These are phyloP conservation scores for Catharus ustulatus DNA, from an alignment of 2,797 vertebrate species.

Conservation along the genomic window DNA sequence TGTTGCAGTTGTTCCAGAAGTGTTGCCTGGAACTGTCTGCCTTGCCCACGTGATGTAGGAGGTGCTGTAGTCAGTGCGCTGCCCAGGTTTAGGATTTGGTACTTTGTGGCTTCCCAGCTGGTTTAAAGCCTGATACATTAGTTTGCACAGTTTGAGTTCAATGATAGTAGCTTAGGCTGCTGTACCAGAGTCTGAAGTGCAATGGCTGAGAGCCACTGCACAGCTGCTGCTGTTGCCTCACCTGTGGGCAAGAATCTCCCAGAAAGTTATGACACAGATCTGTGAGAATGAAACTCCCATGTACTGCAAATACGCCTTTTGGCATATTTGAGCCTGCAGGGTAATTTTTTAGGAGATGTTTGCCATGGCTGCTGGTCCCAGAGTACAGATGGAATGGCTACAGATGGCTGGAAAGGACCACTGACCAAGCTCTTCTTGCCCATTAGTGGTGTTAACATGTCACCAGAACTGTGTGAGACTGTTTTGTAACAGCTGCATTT, in stretches of 20 bases:
- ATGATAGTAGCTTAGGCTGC: background rate
- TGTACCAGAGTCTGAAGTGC: background rate
- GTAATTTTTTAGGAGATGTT: background rate
- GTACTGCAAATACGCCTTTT: background rate
- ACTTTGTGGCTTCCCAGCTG: background rate
- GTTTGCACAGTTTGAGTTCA: background rate
- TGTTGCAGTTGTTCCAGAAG: background rate
- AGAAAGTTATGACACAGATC: background rate
- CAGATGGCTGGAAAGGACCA: background rate
- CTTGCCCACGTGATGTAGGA: background rate
- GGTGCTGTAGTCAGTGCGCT: background rate
- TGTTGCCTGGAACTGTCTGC: background rate
- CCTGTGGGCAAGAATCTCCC: background rate
- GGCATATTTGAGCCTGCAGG: background rate
- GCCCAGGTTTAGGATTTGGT: background rate
- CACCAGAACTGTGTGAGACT: background rate
- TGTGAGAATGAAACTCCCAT: background rate
- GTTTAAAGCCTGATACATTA: background rate
- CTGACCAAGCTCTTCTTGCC: background rate
- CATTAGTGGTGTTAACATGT: background rate
- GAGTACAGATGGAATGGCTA: background rate
- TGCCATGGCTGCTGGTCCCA: background rate
- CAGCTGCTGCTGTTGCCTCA: background rate
- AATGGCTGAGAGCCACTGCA: background rate
- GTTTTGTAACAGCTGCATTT: conserved; percentile 8